These are phyloP conservation scores for Malurus melanocephalus DNA, from an alignment of 2,113 vertebrate genomes.

Conservation along the genomic window DNA sequence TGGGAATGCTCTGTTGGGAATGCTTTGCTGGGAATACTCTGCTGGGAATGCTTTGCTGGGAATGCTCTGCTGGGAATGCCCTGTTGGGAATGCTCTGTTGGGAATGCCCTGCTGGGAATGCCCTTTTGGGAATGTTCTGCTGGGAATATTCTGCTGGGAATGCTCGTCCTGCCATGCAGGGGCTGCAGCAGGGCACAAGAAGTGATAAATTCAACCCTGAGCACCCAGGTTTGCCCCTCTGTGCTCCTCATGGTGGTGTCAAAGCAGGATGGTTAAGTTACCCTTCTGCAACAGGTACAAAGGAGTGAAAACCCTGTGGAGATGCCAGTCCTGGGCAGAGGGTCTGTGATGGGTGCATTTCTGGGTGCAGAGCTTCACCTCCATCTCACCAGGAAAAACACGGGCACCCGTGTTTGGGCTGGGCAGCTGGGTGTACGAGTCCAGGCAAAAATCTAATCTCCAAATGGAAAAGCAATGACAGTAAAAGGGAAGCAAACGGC, in stretches of 20 bases:
- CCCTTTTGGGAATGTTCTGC: too few species aligned
- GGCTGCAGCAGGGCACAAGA: background rate
- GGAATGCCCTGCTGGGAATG: too few species aligned
- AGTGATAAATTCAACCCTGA: rapidly evolving
- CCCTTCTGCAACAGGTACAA: background rate
- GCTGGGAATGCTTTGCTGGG: too few species aligned
- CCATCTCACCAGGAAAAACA: background rate
- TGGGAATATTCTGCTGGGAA: background rate
- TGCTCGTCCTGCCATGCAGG: background rate
- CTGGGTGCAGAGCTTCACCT: background rate
- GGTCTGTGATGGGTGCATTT: background rate
- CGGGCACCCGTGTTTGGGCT: rapidly evolving
- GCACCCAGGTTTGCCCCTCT: too few species aligned
- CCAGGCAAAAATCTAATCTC: background rate
- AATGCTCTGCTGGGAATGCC: background rate
- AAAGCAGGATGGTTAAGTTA: background rate
- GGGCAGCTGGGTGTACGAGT: background rate
- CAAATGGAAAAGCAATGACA: background rate
- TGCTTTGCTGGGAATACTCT: background rate
- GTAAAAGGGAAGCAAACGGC: background rate
- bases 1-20: background rate
- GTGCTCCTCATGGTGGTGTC: background rate
- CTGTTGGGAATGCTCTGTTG: background rate
- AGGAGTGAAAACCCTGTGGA: background rate
- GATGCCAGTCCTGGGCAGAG: background rate